A percentile compares a stretch with the other conserved stretches of the same genome.
These are phyloP conservation scores for Octopus bimaculoides DNA, from an alignment of 1,140 invertebrate genomes.

Conservation along the genomic window DNA sequence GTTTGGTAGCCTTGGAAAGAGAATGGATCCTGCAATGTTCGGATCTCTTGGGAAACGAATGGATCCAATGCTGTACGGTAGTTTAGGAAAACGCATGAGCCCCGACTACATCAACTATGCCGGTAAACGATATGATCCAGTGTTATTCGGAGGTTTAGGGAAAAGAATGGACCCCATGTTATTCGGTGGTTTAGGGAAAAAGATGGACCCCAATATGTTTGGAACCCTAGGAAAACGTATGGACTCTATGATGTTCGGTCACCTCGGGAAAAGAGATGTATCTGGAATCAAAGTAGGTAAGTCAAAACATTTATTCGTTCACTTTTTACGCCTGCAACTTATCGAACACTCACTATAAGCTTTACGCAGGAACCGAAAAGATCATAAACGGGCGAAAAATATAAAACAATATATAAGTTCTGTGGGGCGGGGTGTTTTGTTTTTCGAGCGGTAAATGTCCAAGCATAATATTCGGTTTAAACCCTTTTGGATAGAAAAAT, in stretches of 20 bases:
- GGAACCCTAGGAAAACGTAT: not conserved
- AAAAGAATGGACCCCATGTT: slow-evolving; percentile 1
- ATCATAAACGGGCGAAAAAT: too few species aligned
- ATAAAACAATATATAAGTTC: too few species aligned
- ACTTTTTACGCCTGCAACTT: too few species aligned
- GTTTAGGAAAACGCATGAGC: not conserved
- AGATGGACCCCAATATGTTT: not conserved
- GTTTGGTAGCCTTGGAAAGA: not conserved
- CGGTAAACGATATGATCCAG: not conserved
- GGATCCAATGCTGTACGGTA: not conserved
- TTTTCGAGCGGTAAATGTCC: too few species aligned
- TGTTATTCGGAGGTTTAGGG: not conserved
- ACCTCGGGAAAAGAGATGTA: not conserved
- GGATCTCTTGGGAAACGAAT: not conserved
- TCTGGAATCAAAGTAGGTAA: not conserved
- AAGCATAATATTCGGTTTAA: too few species aligned
- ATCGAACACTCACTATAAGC: too few species aligned
- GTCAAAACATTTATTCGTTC: not conserved
- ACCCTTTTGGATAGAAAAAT: too few species aligned
- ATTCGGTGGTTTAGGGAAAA: not conserved
- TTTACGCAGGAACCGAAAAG: too few species aligned
- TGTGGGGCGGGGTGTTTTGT: too few species aligned
- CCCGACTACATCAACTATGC: not conserved
- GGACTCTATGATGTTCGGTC: not conserved
- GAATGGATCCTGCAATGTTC: not conserved